Base-by-base conservation (phyloP, 1,140 invertebrate genomes). In the Zophobas atratus region DNA sequence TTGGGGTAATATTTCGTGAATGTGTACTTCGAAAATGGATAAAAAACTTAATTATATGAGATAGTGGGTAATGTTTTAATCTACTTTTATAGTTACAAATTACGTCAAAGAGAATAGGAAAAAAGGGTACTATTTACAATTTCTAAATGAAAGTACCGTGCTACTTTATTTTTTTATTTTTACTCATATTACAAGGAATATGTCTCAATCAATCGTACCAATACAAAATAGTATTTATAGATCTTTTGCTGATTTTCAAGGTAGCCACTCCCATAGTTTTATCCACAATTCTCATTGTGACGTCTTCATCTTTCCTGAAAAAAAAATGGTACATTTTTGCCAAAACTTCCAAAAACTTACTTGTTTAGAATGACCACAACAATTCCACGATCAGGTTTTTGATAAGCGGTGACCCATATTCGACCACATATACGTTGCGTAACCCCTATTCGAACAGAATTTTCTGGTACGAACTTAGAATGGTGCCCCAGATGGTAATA, bases 401-500 rank as follows among this genome's bases (percentile, higher is more conserved):
- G 75, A 79, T 91, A 90, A 3, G 88, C 89, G 32, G 87, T 81
- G 32, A 84, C 79, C 57, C 86, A 88, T 60, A 63, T 80, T 56
- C 32, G 41, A 43, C 20, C 32, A 39, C 8, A n/a, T 32, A 38
- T 33, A 41, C 3, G 3, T 46, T 20, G 49, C n/a, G 32, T 81
- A 78, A 56, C 34, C n/a, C 81, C 79, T 49, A 89, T 84, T 71
- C 87, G 79, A 1, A 81, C 39, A 0, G 90, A 90, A 33, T 86
- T 89, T 75, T 85, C 85, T 1, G 86, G 81, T 35, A 92, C 82
- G 82, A 91, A 92, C 85, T 90, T 91, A 6, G 90, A 89, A 77
- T 93, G 91, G 85, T 94, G 93, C 0, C 88, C 92, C 75, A 94
- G 81, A 6, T 88, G 89, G 86, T 94, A 94, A 82, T 89, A 94